Evolutionary conservation across 2,888 invertebrate genomes (phyloP), one percentile per base, ranked within the genome.

Genomic region (Belgica antarctica): DNA sequence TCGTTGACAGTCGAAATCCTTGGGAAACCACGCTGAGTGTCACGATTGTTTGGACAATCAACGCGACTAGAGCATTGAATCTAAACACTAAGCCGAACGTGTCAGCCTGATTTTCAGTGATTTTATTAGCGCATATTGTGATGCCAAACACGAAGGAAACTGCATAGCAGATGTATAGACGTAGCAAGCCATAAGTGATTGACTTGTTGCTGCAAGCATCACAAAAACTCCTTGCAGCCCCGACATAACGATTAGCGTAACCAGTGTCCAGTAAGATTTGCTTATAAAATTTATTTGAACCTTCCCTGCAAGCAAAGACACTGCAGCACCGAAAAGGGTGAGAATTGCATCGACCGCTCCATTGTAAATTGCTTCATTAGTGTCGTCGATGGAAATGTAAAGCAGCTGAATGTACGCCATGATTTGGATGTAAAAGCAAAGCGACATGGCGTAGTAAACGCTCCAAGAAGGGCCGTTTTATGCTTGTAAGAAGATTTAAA

Each of bases 1-100:
- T 22, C 10, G 46, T 17, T n/a, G 27, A 8, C 15, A 70, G 59
- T 17, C 17, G 24, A 19, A 70, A 59, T 36, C 70, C 70, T 36
- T 17, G 59, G 1, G 70, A 70, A 25, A 70, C 70, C 7, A 70
- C 36, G 4, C 10, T 15, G 10, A 70, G 4, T 25, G 94, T 96
- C 34, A 96, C 79, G 31, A 92, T 76, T 0, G 91, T 87, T 79
- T 96, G 94, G 0, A 94, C 77, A 0, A 85, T 77, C 2, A 95
- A 83, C 2, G 94, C 92, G 0, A 91, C 73, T 71, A 95, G 87
- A 0, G 91, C 94, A 79, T 94, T 96, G 73, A 94, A 84, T 2
- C 96, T 96, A 79, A 96, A 95, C 73, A 96, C 88, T 2, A 96
- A 82, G 0, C 93, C 95, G 77, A 91, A 94, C 78, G 92, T 92